Evolutionary conservation across 2,113 vertebrate genomes (phyloP), one percentile per base, ranked within the genome.

Genomic region (Hiodon alosoides): DNA sequence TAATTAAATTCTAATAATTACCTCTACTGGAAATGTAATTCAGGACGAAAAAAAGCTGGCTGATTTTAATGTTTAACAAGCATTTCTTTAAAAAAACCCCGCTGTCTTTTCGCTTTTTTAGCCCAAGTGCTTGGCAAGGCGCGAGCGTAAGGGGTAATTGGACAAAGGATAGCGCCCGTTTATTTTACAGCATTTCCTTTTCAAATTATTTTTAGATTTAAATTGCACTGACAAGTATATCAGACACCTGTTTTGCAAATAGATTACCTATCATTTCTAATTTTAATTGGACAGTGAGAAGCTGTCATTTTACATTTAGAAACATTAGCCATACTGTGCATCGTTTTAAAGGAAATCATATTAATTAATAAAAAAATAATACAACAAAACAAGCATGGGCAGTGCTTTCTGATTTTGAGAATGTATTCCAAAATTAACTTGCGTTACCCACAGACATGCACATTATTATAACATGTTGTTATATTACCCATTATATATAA

Each of bases 161-260:
- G 46, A 55, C 46, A 59, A 61, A 60, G 57, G 58, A 66, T 60
- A 59, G 46, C 59, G 48, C 53, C 51, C 50, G 14, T 13, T 59
- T 72, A 48, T 11, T 3, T 47, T 60, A 61, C 9, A 60, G 14
- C 31, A 60, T 48, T 61, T 60, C 47, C 2, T 58, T 5, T 31
- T 60, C 4, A 16, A 48, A 17, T 60, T 17, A 5, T 11, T n/a
- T 60, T 17, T 60, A 65, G 59, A 71, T 58, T 66, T 65, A 76
- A 31, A 64, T 76, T 76, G 59, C 50, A 64, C 31, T 71, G 75
- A 71, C 60, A 65, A 9, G 69, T 71, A 57, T 57, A 62, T 16
- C 75, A n/a, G 51, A 61, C 75, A 71, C 60, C 75, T 76, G 61
- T 66, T 65, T 47, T 7, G 50, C 51, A 69, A 55, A 57, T 7